Base-by-base conservation (phyloP, 2,113 vertebrate genomes). In the Mustelus asterias region DNA sequence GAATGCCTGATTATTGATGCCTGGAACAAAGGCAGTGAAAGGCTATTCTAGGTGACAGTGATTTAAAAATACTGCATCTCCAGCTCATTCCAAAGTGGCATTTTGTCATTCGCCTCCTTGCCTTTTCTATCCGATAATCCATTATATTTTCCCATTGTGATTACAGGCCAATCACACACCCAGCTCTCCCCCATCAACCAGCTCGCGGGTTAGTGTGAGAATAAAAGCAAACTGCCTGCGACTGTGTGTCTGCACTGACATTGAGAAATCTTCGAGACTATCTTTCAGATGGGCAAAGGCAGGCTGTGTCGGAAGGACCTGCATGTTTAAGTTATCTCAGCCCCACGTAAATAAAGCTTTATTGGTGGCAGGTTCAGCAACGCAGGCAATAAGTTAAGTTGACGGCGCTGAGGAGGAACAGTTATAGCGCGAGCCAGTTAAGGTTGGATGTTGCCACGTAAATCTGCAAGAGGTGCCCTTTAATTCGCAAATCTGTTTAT, bases 1-100 rank as follows among this genome's bases (percentile, higher is more conserved):
- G 67, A 94, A 70, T 94, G 41, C 22, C 26, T 94, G 93, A 70
- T 94, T 94, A 94, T 94, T 94, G 65, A 94, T 94, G 93, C 67
- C 69, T 94, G 20, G 65, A 70, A 94, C 65, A 94, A 94, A 94
- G 37, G 24, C 41, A 95, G 41, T 76, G 37, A 26, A 16, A 76
- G 44, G 41, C 94, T 95, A 95, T 76, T 95, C 93, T 94, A 44
- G 37, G 67, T 70, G 93, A 94, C 93, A 70, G 93, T 69, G 65
- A 94, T 94, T 89, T 94, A 67, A 44, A 94, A 94, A 69, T 69
- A 94, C 92, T 94, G 92, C n/a, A 37, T 69, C 65, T 37, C 18
- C 37, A 37, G 92, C 92, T 94, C 92, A 94, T 94, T 94, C 93
- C 65, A 41, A 41, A 70, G 65, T 94, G 37, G 67, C 93, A 94